phyloP scores from a whole-genome alignment of 2,797 vertebrate species.

The Microctenopoma stevenorrisi region DNA sequence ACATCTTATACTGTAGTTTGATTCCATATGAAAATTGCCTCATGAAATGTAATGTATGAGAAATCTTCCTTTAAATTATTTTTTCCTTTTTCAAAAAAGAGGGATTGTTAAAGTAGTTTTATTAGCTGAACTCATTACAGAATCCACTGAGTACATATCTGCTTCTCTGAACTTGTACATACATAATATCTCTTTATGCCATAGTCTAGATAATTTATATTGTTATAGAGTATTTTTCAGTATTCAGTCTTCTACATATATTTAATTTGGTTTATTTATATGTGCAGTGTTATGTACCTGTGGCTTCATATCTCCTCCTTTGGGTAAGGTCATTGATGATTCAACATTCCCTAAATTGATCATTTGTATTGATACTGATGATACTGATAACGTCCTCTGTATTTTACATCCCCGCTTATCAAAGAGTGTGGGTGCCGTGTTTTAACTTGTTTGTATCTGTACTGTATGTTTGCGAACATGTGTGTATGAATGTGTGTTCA shows the following conservation, averaged over 20 bases:
- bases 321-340: slow-evolving; percentile 75
- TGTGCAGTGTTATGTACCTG: slow-evolving; percentile 91
- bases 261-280: slow-evolving; percentile 97
- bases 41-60: slow-evolving; percentile 73
- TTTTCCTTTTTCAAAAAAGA: slow-evolving; percentile 59
- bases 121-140: slow-evolving; percentile 65
- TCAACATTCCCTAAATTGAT: slow-evolving; percentile 82
- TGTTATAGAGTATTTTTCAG: slow-evolving; percentile 88
- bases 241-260: slow-evolving; percentile 93
- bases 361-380: slow-evolving; percentile 56
- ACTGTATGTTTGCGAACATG: slow-evolving; percentile 32
- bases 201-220: slow-evolving; percentile 86
- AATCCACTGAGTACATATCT: slow-evolving; percentile 67
- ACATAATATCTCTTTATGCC: slow-evolving; percentile 76
- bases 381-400: slow-evolving; percentile 61
- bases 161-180: slow-evolving; percentile 76
- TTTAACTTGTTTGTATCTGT: slow-evolving; percentile 48
- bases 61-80: slow-evolving; percentile 83
- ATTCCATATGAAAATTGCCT: slow-evolving; percentile 83
- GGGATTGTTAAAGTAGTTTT: slow-evolving; percentile 62
- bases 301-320: slow-evolving; percentile 53
- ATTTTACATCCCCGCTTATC: slow-evolving; percentile 51
- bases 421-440: slow-evolving; percentile 52
- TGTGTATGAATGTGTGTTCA: slow-evolving; percentile 46
- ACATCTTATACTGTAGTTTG: slow-evolving; percentile 81